Base-by-base conservation (phyloP, 2,888 invertebrate species). In the Acanthosepion lycidas region DNA sequence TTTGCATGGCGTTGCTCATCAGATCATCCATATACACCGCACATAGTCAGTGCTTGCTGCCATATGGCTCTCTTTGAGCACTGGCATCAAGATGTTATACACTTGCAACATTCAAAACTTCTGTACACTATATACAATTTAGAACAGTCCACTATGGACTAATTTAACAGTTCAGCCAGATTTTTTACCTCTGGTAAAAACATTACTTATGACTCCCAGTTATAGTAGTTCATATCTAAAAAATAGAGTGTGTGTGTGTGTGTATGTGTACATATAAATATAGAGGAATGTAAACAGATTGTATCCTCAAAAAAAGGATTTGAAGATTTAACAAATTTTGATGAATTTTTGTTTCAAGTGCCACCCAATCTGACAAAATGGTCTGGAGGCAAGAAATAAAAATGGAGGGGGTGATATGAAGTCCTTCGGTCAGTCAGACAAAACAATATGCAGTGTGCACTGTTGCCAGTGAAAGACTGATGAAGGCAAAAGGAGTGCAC, bases 71-170 rank as follows among this genome's bases (percentile, higher is more conserved):
- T 8, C 78, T 78, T 78, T 18, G 78, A 78, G 78, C 78, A 78
- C 78, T n/a, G 78, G n/a, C 78, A 33, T 33, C n/a, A n/a, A 78
- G 78, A 78, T 78, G 78, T 78, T 78, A 93, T 93, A n/a, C 53
- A 53, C 20, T 53, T 93, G 53, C 93, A 93, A 93, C n/a, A 53
- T 93, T 93, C 53, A 53, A 93, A 93, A 93, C 49, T 93, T 93
- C 53, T 93, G 53, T 93, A 93, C 93, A 93, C 53, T 93, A 93
- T 93, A n/a, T 53, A 53, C 49, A 53, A 51, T 53, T 93, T 49
- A 53, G 93, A n/a, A 93, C 28, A 93, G 93, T 93, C 93, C 93
- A 93, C 51, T 93, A 93, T 93, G 93, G 93, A 93, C 93, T 93
- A 93, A 93, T 53, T 49, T 93, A 93, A 93, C n/a, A 51, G 53